Conservation (phyloP, 2,888 invertebrate species). For the Tipula helvola region DNA sequence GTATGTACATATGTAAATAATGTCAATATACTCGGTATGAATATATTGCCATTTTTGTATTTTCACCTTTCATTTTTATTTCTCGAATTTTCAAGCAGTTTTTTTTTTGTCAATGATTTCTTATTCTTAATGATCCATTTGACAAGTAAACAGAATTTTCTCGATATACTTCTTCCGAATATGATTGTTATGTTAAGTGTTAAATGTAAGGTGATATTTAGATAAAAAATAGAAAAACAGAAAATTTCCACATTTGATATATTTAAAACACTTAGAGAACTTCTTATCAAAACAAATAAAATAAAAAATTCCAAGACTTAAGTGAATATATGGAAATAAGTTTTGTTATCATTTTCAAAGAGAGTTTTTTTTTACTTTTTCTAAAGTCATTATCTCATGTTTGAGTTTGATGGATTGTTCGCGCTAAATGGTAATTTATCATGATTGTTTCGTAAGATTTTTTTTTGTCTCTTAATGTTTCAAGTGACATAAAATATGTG, state of each 20-base stretch:
- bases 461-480: not conserved
- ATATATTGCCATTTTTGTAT: not conserved
- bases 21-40: not conserved
- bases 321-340: not conserved
- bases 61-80: not conserved
- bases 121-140: not conserved
- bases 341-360: not conserved
- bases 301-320: not conserved
- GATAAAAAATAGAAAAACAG: not conserved
- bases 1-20: not conserved
- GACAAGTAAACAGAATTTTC: not conserved
- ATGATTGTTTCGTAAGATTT: not conserved
- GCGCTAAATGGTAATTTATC: not conserved
- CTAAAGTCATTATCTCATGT: not conserved
- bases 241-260: not conserved
- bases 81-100: not conserved
- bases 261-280: not conserved
- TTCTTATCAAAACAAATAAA: not conserved
- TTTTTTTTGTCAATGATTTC: not conserved
- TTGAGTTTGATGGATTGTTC: conserved; percentile 4
- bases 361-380: not conserved
- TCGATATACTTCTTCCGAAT: not conserved
- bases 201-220: not conserved
- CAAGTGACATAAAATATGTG: not conserved
- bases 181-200: not conserved